Conservation (phyloP, 2,888 invertebrate species). For the Eristalis arbustorum region DNA sequence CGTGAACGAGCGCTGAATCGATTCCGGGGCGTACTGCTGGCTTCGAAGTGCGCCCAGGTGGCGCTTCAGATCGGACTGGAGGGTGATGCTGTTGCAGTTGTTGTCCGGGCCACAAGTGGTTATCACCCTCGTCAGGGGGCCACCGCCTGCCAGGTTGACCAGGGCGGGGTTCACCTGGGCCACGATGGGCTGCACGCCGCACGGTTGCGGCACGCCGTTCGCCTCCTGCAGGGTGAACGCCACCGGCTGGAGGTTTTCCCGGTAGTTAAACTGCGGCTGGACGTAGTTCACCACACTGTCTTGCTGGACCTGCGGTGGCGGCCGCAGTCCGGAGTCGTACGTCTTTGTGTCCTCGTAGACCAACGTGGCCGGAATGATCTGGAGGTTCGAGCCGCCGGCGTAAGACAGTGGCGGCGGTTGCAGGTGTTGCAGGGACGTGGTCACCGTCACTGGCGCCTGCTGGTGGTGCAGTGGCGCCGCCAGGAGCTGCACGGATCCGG, state of each 20-base stretch:
- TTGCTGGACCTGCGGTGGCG: not conserved
- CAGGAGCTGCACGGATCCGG: not conserved
- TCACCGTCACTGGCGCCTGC: not conserved
- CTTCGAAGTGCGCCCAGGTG: not conserved
- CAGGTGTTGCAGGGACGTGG: not conserved
- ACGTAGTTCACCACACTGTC: not conserved
- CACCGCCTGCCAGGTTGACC: constrained; percentile 14
- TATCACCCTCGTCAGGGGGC: constrained; percentile 29
- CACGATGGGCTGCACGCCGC: constrained; percentile 42
- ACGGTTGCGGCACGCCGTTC: constrained; percentile 1
- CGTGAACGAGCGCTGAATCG: not conserved
- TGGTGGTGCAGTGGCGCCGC: not conserved
- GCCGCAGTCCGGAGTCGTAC: too few relatives aligned
- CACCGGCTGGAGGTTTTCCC: not conserved
- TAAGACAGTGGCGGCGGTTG: not conserved
- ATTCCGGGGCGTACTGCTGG: not conserved
- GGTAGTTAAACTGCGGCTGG: not conserved
- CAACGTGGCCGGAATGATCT: constrained; percentile 8
- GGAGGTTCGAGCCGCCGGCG: not conserved
- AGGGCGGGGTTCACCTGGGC: constrained; percentile 38
- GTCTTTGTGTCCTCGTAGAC: constrained; percentile 7
- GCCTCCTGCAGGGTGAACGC: constrained; percentile 2
- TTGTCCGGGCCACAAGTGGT: constrained; percentile 49
- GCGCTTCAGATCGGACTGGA: constrained; percentile 41
- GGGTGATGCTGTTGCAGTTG: constrained; percentile 22